A percentile compares a stretch with the other conserved stretches of the same genome.
Evolutionary conservation across 1,140 invertebrate species (phyloP).

Genomic region (Drosophila bifasciata): DNA sequence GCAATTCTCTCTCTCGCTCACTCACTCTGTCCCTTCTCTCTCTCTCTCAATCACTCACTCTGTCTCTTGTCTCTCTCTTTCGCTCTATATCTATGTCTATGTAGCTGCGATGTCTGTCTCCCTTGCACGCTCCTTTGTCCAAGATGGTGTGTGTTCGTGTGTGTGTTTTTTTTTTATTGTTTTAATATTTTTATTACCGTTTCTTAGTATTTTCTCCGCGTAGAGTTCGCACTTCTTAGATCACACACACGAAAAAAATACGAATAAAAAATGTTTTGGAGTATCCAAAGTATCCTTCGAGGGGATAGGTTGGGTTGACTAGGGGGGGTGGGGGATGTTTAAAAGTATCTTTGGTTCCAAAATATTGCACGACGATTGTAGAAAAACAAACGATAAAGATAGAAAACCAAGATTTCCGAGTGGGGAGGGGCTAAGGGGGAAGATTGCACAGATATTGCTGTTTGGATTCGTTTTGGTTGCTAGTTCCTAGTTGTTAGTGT

Average conservation of each 20-base stretch:
- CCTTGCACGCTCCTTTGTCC: slow-evolving; percentile 42
- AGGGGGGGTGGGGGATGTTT: no score
- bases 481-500: slow-evolving; percentile 16
- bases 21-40: slow-evolving; percentile 15
- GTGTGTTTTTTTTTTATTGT: slow-evolving; percentile 15
- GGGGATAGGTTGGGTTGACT: not conserved
- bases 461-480: slow-evolving; percentile 19
- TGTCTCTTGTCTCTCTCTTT: slow-evolving; percentile 11
- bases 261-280: slow-evolving; percentile 19
- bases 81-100: slow-evolving; percentile 16
- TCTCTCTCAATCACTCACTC: slow-evolving; percentile 18
- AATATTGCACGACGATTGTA: slow-evolving; percentile 53
- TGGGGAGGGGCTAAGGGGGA: not conserved
- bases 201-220: not conserved
- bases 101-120: slow-evolving; percentile 16
- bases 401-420: slow-evolving; percentile 8
- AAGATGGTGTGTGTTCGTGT: slow-evolving; percentile 4
- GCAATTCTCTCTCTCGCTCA: slow-evolving; percentile 7
- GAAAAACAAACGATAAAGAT: no score
- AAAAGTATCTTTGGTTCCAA: slow-evolving; percentile 2
- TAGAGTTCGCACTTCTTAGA: slow-evolving; percentile 12
- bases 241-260: slow-evolving; percentile 47
- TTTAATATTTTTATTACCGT: slow-evolving; percentile 13
- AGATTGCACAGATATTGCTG: slow-evolving; percentile 29
- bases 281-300: slow-evolving; percentile 12